phyloP scores from a whole-genome alignment of 2,888 invertebrate species.

The Achlya flavicornis region DNA sequence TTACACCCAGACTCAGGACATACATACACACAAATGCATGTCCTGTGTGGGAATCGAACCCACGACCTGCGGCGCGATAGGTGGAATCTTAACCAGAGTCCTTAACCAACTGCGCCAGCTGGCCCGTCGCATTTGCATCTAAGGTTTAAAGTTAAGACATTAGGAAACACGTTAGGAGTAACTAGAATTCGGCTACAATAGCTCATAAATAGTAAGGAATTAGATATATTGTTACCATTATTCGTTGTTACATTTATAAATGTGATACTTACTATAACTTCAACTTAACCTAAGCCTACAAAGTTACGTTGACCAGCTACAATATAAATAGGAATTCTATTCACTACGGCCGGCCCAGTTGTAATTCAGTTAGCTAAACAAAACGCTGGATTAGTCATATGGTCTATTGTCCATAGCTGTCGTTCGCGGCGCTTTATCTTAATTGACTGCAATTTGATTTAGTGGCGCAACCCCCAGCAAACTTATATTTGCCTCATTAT shows the following conservation, averaged over 20 bases:
- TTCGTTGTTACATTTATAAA: slow-evolving; percentile 4
- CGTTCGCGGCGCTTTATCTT: slow-evolving; percentile 77
- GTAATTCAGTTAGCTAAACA: slow-evolving; percentile 76
- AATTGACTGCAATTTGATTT: slow-evolving; percentile 82
- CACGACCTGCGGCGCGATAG: too few relatives aligned
- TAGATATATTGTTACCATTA: slow-evolving; percentile 4
- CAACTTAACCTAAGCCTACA: slow-evolving; percentile 24
- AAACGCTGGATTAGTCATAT: slow-evolving; percentile 78
- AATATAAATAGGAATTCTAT: slow-evolving; percentile 62
- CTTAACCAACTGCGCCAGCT: too few relatives aligned
- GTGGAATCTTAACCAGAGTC: too few relatives aligned
- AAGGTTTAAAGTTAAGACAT: too few relatives aligned
- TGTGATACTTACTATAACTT: slow-evolving; percentile 16
- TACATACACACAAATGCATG: too few relatives aligned
- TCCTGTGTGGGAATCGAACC: too few relatives aligned
- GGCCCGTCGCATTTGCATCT: too few relatives aligned
- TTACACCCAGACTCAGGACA: too few relatives aligned
- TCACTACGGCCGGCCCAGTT: slow-evolving; percentile 51
- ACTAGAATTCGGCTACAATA: not conserved
- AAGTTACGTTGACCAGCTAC: slow-evolving; percentile 27
- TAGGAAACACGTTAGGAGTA: too few relatives aligned
- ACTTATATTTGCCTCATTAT: slow-evolving; percentile 44
- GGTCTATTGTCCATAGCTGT: slow-evolving; percentile 76
- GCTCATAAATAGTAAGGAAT: not conserved
- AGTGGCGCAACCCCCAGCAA: slow-evolving; percentile 61